Evolutionary conservation across 2,888 invertebrate species (phyloP).

Genomic region (Calameuta idolon): DNA sequence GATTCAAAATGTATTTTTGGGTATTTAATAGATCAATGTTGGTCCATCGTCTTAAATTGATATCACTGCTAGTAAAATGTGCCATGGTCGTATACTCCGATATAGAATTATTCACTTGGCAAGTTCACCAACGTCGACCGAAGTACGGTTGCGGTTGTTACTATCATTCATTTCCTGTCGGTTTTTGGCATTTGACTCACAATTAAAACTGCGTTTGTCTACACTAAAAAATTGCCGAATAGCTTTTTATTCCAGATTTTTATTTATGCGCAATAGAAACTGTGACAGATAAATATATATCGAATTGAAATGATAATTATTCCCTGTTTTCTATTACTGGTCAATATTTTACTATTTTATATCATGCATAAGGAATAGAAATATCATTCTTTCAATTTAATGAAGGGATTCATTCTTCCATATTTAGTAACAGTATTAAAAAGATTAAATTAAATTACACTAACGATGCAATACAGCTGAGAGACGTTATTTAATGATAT

Average conservation of each 20-base stretch:
- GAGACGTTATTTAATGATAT: not conserved
- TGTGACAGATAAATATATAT: not conserved
- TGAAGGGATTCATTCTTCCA: too few species aligned
- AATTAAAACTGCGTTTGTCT: conserved; percentile 8
- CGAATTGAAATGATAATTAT: too few species aligned
- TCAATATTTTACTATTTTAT: too few species aligned
- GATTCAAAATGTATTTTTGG: not conserved
- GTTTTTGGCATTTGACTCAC: conserved; percentile 28
- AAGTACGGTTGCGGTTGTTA: not conserved
- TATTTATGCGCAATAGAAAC: not conserved
- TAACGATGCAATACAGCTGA: too few species aligned
- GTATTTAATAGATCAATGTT: not conserved
- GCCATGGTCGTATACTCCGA: not conserved
- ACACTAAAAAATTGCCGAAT: not conserved
- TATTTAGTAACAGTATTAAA: not conserved
- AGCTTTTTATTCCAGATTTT: too few species aligned
- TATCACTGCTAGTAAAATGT: not conserved
- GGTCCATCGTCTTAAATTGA: not conserved
- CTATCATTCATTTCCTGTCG: conserved; percentile 24
- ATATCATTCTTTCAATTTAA: too few species aligned
- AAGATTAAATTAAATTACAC: not conserved
- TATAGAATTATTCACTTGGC: conserved; percentile 13
- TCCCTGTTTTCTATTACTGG: not conserved
- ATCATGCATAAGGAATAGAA: too few species aligned
- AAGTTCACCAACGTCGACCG: conserved; percentile 27